Base-by-base conservation (phyloP, 2,888 invertebrate species). In the Micoletzkya japonica region DNA sequence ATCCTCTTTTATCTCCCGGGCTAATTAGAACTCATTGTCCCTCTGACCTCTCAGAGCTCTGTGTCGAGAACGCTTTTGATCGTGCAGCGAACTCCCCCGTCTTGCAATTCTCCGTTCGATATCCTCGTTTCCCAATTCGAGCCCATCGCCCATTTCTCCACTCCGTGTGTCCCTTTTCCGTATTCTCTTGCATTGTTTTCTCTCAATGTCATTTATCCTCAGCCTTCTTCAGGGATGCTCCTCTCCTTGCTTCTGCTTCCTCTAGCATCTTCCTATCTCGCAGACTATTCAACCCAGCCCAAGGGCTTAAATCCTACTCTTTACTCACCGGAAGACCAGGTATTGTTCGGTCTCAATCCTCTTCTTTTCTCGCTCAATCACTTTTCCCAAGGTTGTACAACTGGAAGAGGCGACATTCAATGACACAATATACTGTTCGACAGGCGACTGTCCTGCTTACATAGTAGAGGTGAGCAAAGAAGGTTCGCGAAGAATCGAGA, bases 381-480 rank as follows among this genome's bases (percentile, higher is more conserved):
- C 17, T 37, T 59, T n/a, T 50, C 61, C n/a, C 30, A n/a, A 61
- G 61, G 80, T 84, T 37, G 71, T 84, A 39, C 84, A 84, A 73
- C 72, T 84, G 49, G 84, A 84, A 60, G 82, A 81, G 44, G 66
- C 72, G 30, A 77, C 84, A 34, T 84, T 84, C 74, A 83, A 84
- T 61, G 84, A 84, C 57, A 84, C 84, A 24, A 74, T 84, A 24
- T 84, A 76, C 73, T 82, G 84, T 44, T 49, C 59, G 2, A 72
- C 74, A 57, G 63, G 71, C 30, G 81, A 77, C 36, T 81, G 82
- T 61, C 74, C 78, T 37, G 76, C 78, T 52, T 81, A 74, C 71
- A 70, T 84, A 28, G 81, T 84, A n/a, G 84, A 84, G 79, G 78
- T 80, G 14, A 4, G 49, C n/a, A n/a, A 20, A 49, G 49, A 49